These are phyloP conservation scores for Helicoverpa zea DNA, from an alignment of 1,140 invertebrate species.

Conservation along the genomic window DNA sequence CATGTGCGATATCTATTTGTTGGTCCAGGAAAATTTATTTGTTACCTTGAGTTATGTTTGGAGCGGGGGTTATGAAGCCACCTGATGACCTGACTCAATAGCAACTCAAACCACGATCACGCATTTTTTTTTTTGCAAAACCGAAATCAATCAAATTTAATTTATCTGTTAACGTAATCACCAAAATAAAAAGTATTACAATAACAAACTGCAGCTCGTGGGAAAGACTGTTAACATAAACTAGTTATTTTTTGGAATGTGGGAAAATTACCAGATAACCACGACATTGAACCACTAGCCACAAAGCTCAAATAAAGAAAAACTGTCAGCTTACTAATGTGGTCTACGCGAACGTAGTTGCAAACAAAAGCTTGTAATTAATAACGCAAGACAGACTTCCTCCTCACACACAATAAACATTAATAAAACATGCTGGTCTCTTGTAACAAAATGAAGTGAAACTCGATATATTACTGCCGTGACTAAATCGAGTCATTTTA, in stretches of 20 bases:
- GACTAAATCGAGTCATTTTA: slow-evolving; percentile 28
- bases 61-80: no score
- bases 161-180: background rate
- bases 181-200: background rate
- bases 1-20: slow-evolving; percentile 4
- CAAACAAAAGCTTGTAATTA: slow-evolving; percentile 42
- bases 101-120: no score
- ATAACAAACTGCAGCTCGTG: background rate
- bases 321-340: slow-evolving; percentile 29
- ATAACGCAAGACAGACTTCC: slow-evolving; percentile 37
- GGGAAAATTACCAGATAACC: slow-evolving; percentile 9
- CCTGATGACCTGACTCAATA: no score
- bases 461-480: slow-evolving; percentile 34
- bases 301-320: slow-evolving; percentile 33
- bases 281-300: slow-evolving; percentile 17
- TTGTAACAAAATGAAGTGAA: slow-evolving; percentile 35
- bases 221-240: background rate
- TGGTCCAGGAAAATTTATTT: background rate
- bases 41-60: background rate
- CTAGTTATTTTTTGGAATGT: background rate
- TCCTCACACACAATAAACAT: slow-evolving; percentile 40
- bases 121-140: no score
- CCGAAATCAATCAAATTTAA: no score
- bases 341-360: slow-evolving; percentile 21
- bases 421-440: slow-evolving; percentile 36